Evolutionary conservation across 1,140 invertebrate species (phyloP).

Genomic region (Ylistrum balloti): DNA sequence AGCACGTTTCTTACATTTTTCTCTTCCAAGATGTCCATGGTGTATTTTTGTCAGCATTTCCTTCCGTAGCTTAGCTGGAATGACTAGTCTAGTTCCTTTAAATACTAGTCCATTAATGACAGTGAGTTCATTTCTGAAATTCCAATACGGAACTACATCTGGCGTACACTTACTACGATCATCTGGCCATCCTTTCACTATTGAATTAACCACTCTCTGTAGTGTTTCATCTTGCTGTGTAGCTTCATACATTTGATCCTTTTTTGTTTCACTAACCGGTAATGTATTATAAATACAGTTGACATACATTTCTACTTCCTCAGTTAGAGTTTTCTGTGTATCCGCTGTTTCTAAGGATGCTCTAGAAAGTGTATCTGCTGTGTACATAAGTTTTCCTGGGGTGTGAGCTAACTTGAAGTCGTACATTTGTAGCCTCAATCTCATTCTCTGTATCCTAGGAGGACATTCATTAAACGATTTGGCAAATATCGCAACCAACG

Average conservation of each 20-base stretch:
- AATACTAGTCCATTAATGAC: constrained; percentile 33
- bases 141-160: not conserved
- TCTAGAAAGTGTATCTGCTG: constrained; percentile 43
- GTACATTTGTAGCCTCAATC: constrained; percentile 47
- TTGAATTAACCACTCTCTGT: not conserved
- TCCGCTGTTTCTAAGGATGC: constrained; percentile 50
- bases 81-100: constrained; percentile 42
- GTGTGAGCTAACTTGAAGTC: constrained; percentile 79
- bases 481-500: constrained; percentile 50
- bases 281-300: not conserved
- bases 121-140: constrained; percentile 48
- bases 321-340: constrained; percentile 41
- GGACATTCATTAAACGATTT: constrained; percentile 41
- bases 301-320: constrained; percentile 47
- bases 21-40: constrained; percentile 51
- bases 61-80: constrained; percentile 7
- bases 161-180: not conserved
- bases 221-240: constrained; percentile 41
- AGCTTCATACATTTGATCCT: constrained; percentile 6
- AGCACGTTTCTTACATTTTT: constrained; percentile 52
- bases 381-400: constrained; percentile 52
- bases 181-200: constrained; percentile 51
- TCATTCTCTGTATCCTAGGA: constrained; percentile 56
- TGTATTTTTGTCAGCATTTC: constrained; percentile 49
- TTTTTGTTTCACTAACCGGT: constrained; percentile 13